Evolutionary conservation across 2,797 vertebrate genomes (phyloP), one percentile per base, ranked within the genome.

Genomic region (Hippoglossus hippoglossus): DNA sequence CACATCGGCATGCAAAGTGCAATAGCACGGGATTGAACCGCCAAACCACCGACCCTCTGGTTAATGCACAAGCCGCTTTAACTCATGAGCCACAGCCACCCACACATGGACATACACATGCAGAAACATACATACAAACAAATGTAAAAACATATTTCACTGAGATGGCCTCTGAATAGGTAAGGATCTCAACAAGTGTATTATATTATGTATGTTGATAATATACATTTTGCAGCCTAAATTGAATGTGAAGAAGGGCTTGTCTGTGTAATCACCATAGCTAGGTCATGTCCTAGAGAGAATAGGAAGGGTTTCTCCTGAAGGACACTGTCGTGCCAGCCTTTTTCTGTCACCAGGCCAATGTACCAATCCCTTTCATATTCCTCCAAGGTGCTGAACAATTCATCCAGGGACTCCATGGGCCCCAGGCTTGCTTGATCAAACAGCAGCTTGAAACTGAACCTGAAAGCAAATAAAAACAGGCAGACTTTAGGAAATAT

Each of bases 301-400:
- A 99, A 99, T 1, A 99, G 94, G 80, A 95, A 97, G 3, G 97
- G 97, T 88, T 97, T 99, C 91, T 99, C 97, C 89, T 97, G 95
- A 63, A 97, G 93, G 86, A 99, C 89, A 24, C 96, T 95, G 73
- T 98, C 95, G 41, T 96, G 96, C 98, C 98, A 99, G 73, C 97
- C 96, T 24, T 94, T 93, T 84, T 99, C 97, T 2, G 97, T 95
- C 19, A 95, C 95, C 83, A 96, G 89, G 46, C 98, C 98, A 7
- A 99, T 97, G 89, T 97, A 98, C 98, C 98, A 99, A 75, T 97
- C 94, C 0, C 87, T 95, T 67, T 99, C 96, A 16, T 98, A 99
- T 58, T 96, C 96, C 77, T 98, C 95, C 81, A 99, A 93, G 68
- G 87, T 96, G 90, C 85, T 95, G 75, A 94, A 93, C 75, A 99